Evolutionary conservation across 2,888 invertebrate species (phyloP).

Genomic region (Sthenelais limicola): DNA sequence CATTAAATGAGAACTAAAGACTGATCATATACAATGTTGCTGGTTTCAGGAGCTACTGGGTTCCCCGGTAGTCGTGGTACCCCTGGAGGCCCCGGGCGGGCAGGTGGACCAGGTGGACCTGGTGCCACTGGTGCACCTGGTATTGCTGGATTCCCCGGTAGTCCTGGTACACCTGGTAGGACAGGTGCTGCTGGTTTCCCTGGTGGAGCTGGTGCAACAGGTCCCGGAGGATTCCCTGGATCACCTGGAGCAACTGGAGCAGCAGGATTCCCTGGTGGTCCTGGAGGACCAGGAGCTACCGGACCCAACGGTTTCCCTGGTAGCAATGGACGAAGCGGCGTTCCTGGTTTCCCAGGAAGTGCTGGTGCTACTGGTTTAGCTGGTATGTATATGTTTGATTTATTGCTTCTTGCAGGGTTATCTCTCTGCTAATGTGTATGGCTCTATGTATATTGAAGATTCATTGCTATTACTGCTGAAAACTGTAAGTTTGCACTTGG

Average conservation of each 20-base stretch:
- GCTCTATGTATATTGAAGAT: no score
- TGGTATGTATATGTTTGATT: conserved; percentile 27
- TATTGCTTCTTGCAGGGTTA: no score
- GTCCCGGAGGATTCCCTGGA: conserved; percentile 41
- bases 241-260: conserved; percentile 39
- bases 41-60: no score
- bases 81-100: neutral
- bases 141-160: conserved; percentile 35
- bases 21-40: no score
- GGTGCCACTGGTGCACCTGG: conserved; percentile 44
- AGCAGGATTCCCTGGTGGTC: conserved; percentile 23
- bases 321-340: conserved; percentile 47
- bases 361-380: conserved; percentile 2
- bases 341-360: conserved; percentile 61
- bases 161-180: conserved; percentile 6
- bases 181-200: conserved; percentile 32
- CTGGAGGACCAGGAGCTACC: conserved; percentile 33
- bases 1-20: no score
- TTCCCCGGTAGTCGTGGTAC: conserved; percentile 27
- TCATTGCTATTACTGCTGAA: no score
- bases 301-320: conserved; percentile 29
- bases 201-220: conserved; percentile 38
- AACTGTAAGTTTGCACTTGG: no score
- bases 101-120: conserved; percentile 52
- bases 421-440: no score